Evolutionary conservation across 2,888 invertebrate genomes (phyloP), one percentile per base, ranked within the genome.

Genomic region (Nymphalis polychloros): DNA sequence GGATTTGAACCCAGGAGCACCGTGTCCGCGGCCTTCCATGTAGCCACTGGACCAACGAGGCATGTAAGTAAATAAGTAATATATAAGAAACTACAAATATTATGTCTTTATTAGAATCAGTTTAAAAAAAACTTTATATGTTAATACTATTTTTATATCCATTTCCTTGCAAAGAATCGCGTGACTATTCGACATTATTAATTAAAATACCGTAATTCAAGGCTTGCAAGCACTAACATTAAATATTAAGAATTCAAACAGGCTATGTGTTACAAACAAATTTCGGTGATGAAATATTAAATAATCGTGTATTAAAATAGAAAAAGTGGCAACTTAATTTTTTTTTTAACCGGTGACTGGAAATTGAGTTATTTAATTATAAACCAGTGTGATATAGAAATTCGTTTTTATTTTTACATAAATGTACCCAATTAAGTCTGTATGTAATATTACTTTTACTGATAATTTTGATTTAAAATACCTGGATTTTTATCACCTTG

Each of bases 231-330:
- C 19, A 49, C 27, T 64, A 59, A 70, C 63, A 63, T 63, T 69
- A 53, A 41, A 31, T 63, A 69, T 69, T 66, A 67, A 31, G 60
- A 49, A 67, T 69, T 60, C 63, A 63, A 67, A 63, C 53, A 63
- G 49, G 31, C 27, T 60, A 48, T 64, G 49, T 62, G 53, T 31
- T 48, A 65, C 46, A 35, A 50, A 61, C 50, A 31, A 46, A 41
- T 19, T 31, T 23, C 13, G 27, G 55, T 41, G 52, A 52, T 65
- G 46, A 60, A 48, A 48, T 60, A 60, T 60, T 60, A 57, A 57
- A 13, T 19, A 57, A 57, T 41, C 4, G n/a, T 8, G 23, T 55
- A 27, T 57, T 41, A 19, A 19, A 35, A 57, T 19, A 41, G 8
- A n/a, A 35, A 57, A 57, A n/a, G 8, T 19, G 41, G 19, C 41